Conservation (phyloP, 2,888 invertebrate genomes). For the Melanophora roralis region DNA sequence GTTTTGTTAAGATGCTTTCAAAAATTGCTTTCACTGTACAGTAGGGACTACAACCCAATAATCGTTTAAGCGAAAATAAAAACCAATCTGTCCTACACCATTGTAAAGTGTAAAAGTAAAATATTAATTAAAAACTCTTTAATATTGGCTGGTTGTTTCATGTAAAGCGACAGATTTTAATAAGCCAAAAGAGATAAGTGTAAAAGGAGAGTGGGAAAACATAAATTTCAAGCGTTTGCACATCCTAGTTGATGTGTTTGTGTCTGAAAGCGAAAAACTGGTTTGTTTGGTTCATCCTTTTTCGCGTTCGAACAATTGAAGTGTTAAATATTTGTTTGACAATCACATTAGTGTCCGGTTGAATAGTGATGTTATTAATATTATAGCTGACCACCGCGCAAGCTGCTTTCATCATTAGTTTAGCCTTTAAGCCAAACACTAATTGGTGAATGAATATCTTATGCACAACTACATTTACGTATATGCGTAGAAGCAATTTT, state of each 20-base stretch:
- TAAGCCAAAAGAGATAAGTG: not conserved
- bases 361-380: slow-evolving; percentile 59
- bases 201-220: not conserved
- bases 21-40: no score
- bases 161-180: slow-evolving; percentile 20
- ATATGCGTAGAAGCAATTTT: not conserved
- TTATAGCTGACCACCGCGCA: not conserved
- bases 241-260: not conserved
- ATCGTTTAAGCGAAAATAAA: not conserved
- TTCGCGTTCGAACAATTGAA: slow-evolving; percentile 69
- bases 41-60: no score
- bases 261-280: slow-evolving; percentile 35
- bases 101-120: not conserved
- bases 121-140: slow-evolving; percentile 16
- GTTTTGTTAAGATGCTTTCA: no score
- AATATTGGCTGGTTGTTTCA: not conserved
- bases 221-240: slow-evolving; percentile 23
- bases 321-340: slow-evolving; percentile 71
- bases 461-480: not conserved
- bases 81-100: not conserved
- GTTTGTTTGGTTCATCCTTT: slow-evolving; percentile 65
- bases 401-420: not conserved
- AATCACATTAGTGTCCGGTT: slow-evolving; percentile 67
- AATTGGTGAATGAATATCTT: slow-evolving; percentile 18
- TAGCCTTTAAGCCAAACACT: not conserved